Percentiles rank a stretch among this genome's conserved stretches.
Conservation (phyloP, 2,888 invertebrate genomes). For the Athrips mouffetella region DNA sequence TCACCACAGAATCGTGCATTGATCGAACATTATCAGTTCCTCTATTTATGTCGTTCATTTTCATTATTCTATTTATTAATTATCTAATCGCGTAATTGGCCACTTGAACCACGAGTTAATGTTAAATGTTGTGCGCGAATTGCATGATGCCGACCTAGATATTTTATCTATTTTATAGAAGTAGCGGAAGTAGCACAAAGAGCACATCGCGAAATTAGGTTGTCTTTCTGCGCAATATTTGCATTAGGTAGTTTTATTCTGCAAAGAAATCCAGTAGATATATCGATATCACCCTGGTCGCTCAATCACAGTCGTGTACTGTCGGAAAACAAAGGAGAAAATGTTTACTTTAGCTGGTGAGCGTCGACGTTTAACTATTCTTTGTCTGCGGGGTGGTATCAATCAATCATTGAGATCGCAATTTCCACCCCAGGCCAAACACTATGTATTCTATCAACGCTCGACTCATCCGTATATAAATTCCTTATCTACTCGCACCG, state of each 20-base stretch:
- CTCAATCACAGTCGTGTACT: conserved; percentile 21
- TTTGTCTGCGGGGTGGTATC: conserved; percentile 40
- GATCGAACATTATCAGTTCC: background rate
- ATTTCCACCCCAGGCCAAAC: conserved; percentile 45
- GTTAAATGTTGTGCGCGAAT: conserved; percentile 37
- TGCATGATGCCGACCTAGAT: conserved; percentile 53
- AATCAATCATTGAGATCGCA: conserved; percentile 61
- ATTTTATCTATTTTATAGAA: conserved; percentile 39
- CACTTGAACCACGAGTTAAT: conserved; percentile 31
- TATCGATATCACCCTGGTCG: conserved; percentile 20
- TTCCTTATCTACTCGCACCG: conserved; percentile 62
- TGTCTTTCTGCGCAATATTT: conserved; percentile 19
- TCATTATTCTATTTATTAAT: conserved; percentile 6
- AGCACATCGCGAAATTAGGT: conserved; percentile 35
- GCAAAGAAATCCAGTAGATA: conserved; percentile 6
- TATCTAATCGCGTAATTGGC: conserved; percentile 26
- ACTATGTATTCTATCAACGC: conserved; percentile 66
- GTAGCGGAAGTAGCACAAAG: conserved; percentile 43
- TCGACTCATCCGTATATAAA: conserved; percentile 64
- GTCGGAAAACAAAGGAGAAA: conserved; percentile 20
- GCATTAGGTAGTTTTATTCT: background rate
- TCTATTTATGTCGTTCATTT: background rate
- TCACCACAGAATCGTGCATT: background rate
- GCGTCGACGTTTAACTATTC: conserved; percentile 44
- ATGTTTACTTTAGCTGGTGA: conserved; percentile 27